Conservation (phyloP, 1,140 invertebrate species). For the Limonius californicus region DNA sequence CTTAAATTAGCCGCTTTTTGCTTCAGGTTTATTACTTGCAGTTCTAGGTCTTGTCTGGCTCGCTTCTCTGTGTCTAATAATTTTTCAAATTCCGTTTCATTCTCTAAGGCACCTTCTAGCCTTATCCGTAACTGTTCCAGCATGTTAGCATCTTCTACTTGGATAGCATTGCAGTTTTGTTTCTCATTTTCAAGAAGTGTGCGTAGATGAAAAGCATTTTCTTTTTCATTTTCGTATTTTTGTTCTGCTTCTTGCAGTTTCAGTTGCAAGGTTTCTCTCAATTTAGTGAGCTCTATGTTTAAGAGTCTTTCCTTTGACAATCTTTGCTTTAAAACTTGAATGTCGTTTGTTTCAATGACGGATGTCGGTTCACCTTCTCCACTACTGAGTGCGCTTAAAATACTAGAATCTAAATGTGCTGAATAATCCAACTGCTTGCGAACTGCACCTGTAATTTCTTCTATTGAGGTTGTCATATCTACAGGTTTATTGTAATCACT, state of each 20-base stretch:
- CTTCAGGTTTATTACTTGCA: constrained; percentile 29
- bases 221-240: constrained; percentile 48
- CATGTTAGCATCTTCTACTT: constrained; percentile 59
- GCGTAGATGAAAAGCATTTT: constrained; percentile 50
- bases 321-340: background rate
- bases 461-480: constrained; percentile 47
- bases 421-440: constrained; percentile 59
- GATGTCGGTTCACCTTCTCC: background rate
- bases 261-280: constrained; percentile 33
- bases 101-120: constrained; percentile 57
- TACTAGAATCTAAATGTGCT: constrained; percentile 54
- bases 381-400: constrained; percentile 51
- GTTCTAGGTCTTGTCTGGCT: constrained; percentile 52
- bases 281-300: constrained; percentile 29
- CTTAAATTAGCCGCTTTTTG: constrained; percentile 45
- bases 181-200: constrained; percentile 52
- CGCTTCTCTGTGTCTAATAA: constrained; percentile 54
- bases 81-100: constrained; percentile 59
- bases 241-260: constrained; percentile 43
- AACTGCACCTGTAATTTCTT: constrained; percentile 55
- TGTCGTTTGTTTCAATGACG: background rate
- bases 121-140: constrained; percentile 59
- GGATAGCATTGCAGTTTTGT: constrained; percentile 49
- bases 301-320: constrained; percentile 33
- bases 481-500: background rate